Evolutionary conservation across 2,113 vertebrate species (phyloP).

Genomic region (Psilopogon haemacephalus): DNA sequence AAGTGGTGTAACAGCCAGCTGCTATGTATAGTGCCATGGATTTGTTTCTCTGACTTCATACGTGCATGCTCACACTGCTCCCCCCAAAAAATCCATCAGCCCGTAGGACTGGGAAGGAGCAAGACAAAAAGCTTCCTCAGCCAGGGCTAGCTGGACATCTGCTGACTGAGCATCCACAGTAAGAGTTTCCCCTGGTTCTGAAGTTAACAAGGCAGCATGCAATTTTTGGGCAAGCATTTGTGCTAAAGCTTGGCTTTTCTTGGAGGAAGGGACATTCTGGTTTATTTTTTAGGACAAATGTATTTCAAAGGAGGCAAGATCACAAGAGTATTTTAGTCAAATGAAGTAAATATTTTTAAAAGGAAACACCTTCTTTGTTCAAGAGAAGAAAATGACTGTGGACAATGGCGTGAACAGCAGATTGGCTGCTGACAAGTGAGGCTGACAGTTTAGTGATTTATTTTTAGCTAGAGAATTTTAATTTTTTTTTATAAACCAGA

Average conservation of each 20-base stretch:
- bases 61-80: background rate
- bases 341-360: slow-evolving; percentile 15
- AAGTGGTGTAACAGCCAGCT: background rate
- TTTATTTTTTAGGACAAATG: slow-evolving; percentile 1
- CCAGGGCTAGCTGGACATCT: background rate
- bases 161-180: background rate
- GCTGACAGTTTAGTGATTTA: slow-evolving; percentile 2
- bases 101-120: background rate
- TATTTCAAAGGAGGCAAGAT: slow-evolving; percentile 31
- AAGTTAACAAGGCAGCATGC: background rate
- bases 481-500: background rate
- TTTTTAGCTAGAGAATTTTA: slow-evolving; percentile 42
- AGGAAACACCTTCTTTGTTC: background rate
- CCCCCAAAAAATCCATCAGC: background rate
- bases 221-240: slow-evolving; percentile 16
- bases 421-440: slow-evolving; percentile 14
- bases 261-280: background rate
- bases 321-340: background rate
- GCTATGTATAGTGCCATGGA: background rate
- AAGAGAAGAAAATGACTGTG: slow-evolving; percentile 30
- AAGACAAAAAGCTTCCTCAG: background rate
- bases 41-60: background rate
- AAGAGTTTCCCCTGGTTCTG: background rate
- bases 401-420: background rate
- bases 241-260: background rate